Evolutionary conservation across 2,888 invertebrate species (phyloP).

Genomic region (Smittia sp.): DNA sequence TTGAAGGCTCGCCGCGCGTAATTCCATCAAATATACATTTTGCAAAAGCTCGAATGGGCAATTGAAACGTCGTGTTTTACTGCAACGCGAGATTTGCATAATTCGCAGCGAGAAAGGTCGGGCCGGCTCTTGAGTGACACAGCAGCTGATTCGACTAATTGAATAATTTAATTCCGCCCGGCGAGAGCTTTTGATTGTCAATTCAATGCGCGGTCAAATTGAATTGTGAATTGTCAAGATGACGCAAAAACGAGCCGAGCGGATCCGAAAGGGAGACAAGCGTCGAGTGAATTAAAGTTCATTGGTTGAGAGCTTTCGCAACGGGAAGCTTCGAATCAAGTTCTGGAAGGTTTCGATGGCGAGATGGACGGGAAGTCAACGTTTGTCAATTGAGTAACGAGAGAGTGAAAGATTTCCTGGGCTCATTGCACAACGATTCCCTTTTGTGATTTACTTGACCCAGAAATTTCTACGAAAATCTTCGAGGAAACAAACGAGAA

Average conservation of each 20-base stretch:
- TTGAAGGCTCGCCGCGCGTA: neutral
- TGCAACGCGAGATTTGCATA: too few relatives aligned
- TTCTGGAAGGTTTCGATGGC: neutral
- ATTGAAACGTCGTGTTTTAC: too few relatives aligned
- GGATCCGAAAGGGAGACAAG: neutral
- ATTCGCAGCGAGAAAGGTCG: neutral
- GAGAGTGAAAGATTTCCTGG: too few relatives aligned
- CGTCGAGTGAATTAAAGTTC: neutral
- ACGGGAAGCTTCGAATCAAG: neutral
- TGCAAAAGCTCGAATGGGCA: neutral
- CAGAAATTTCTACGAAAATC: neutral
- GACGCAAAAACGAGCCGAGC: neutral
- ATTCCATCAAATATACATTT: neutral
- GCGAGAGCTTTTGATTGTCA: neutral
- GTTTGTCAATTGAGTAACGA: too few relatives aligned
- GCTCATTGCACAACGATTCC: too few relatives aligned
- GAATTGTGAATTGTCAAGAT: neutral
- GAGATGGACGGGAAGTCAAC: too few relatives aligned
- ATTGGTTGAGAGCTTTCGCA: neutral
- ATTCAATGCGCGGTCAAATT: neutral
- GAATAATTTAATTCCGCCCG: neutral
- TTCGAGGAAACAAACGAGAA: neutral
- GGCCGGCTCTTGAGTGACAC: neutral
- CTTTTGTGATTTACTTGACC: too few relatives aligned
- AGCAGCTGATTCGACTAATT: constrained; percentile 18